Evolutionary conservation across 2,113 vertebrate species (phyloP), one percentile per base, ranked within the genome.

Genomic region (Heterotilapia buettikoferi): DNA sequence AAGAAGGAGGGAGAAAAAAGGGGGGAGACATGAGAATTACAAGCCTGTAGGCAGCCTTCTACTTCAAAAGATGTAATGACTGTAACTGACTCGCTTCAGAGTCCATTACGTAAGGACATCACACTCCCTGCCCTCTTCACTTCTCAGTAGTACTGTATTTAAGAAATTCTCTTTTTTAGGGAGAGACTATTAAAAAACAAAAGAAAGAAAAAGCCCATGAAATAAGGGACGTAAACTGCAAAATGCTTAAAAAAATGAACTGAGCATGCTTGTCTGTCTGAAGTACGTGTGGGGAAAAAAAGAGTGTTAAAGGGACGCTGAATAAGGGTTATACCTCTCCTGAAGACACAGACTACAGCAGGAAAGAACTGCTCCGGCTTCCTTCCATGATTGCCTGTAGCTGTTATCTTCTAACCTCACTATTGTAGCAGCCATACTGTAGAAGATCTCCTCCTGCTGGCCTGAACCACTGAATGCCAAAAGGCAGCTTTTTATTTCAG

Each of bases 381-480:
- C 85, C 90, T 92, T 92, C 84, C 88, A 88, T 31, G 81, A 92
- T 66, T 83, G 90, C 92, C 90, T 94, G 93, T 94, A 90, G 92
- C 92, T 80, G 89, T 93, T 84, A 85, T 92, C 92, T 89, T 92
- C 88, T 89, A 93, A 92, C 93, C 94, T 96, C 94, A 93, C 88
- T 94, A 89, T 85, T 94, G 95, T 96, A 95, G 95, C 93, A 95
- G 95, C 94, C 95, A 92, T 92, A 93, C 92, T 95, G 95, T 94
- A 94, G 93, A 95, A 90, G 89, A 90, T 89, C 88, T 90, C 92
- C 91, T 82, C 93, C 91, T 91, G 89, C 92, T 92, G 93, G 92
- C 86, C 90, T 90, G 84, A 93, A 90, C 83, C 88, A 90, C 89
- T 79, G 47, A 84, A 89, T 85, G 90, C 92, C 94, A 85, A 84